Evolutionary conservation across 2,797 vertebrate species (phyloP), one percentile per base, ranked within the genome.

Genomic region (Phoeniculus purpureus): DNA sequence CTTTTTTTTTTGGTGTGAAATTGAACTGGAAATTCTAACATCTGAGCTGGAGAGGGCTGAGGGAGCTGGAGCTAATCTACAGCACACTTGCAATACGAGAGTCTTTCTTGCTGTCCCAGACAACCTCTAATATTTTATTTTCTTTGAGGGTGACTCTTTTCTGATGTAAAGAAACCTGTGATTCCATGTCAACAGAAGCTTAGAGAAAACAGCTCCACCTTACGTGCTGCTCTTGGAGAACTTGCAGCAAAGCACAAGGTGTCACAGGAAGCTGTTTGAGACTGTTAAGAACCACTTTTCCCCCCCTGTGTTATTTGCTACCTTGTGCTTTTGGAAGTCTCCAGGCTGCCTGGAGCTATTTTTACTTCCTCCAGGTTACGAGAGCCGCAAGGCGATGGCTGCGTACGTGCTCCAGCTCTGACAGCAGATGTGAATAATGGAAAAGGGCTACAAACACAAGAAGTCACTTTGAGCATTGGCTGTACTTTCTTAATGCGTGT

Each of bases 151-250:
- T 16, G 67, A 18, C 5, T 26, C 48, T 86, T 85, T 47, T 75
- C 51, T 76, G 27, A 58, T 78, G 21, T 26, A 51, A 89, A 90
- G 52, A 81, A 83, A 56, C 15, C 58, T 40, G 19, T 17, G 23
- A 58, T 67, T 27, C 60, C 23, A 3, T 18, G 10, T 43, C 15
- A 1, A 10, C 71, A 56, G 65, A 55, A 91, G 58, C 5, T 50
- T 29, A 68, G 43, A 54, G 66, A 93, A 86, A 79, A 82, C 27
- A 87, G 83, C 68, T 85, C 51, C 65, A 87, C 88, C 66, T 89
- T 66, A 74, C 0, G 1, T n/a, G 54, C 61, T 50, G 7, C 37
- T 61, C 31, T 50, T 34, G 34, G 83, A 79, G 64, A 0, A 0
- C 52, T 60, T 52, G 32, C 10, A 87, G 60, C 31, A 31, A 52